These are phyloP conservation scores for Rhea pennata DNA, from an alignment of 2,113 vertebrate species.

Conservation along the genomic window DNA sequence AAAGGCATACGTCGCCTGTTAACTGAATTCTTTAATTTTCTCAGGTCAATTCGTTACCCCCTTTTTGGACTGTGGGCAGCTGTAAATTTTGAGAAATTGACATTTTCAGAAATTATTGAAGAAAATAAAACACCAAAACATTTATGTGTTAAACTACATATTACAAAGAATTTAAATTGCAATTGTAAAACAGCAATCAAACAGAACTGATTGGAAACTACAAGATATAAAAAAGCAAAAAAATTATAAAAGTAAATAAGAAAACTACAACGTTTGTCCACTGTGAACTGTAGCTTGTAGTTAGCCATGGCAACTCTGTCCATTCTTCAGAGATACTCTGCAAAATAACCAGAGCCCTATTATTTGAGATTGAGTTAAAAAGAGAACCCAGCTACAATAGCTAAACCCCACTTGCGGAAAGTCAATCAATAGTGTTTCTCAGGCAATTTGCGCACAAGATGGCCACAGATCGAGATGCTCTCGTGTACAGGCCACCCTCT, in stretches of 20 bases:
- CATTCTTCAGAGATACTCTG: constrained; percentile 81
- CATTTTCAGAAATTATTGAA: constrained; percentile 78
- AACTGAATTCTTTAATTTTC: constrained; percentile 77
- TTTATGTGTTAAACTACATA: constrained; percentile 62
- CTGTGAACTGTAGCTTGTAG: constrained; percentile 79
- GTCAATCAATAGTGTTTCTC: constrained; percentile 56
- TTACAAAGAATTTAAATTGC: constrained; percentile 54
- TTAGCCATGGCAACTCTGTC: constrained; percentile 80
- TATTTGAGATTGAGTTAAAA: constrained; percentile 78
- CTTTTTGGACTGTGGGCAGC: constrained; percentile 75
- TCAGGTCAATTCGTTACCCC: constrained; percentile 74
- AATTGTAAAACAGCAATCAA: constrained; percentile 71
- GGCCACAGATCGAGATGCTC: constrained; percentile 47
- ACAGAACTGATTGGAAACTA: constrained; percentile 72
- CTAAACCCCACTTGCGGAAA: constrained; percentile 73
- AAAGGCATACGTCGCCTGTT: constrained; percentile 76
- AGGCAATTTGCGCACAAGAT: constrained; percentile 52
- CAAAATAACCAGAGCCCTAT: constrained; percentile 85
- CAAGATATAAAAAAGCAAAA: constrained; percentile 43
- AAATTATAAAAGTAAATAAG: constrained; percentile 77
- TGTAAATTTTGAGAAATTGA: constrained; percentile 79
- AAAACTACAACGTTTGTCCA: constrained; percentile 79
- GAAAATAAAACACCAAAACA: constrained; percentile 71
- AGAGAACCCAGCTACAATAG: constrained; percentile 71
- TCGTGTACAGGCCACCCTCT: constrained; percentile 23